A percentile compares a stretch with the other conserved stretches of the same genome.
Conservation (phyloP, 2,113 vertebrate genomes). For the Boleophthalmus pectinirostris region DNA sequence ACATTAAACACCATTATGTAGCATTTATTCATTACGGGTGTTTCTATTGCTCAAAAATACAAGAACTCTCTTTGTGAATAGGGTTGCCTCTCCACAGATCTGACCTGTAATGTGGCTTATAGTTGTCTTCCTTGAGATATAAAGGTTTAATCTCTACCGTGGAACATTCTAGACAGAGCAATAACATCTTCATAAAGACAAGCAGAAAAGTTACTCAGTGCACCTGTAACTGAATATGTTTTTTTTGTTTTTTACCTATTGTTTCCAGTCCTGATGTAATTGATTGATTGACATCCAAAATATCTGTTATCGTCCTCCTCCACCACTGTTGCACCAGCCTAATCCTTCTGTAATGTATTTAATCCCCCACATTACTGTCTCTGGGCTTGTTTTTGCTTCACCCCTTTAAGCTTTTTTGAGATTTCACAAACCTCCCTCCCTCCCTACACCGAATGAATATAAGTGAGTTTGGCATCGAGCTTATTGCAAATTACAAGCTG, state of each 20-base stretch:
- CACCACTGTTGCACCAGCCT: not conserved
- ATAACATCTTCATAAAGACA: no score
- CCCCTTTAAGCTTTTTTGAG: conserved; percentile 7
- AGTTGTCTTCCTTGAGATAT: no score
- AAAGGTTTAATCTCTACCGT: no score
- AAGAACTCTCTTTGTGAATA: no score
- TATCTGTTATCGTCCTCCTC: not conserved
- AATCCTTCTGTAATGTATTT: not conserved
- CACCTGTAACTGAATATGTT: no score
- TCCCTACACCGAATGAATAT: conserved; percentile 37
- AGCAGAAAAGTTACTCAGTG: no score
- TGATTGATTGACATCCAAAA: not conserved
- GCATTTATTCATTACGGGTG: no score
- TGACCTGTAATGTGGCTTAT: no score
- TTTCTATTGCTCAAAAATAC: no score
- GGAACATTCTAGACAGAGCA: no score
- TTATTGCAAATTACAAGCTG: conserved; percentile 29
- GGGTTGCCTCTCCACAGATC: no score
- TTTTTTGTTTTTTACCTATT: not conserved
- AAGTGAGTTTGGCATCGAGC: conserved; percentile 23
- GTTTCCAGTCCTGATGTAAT: not conserved
- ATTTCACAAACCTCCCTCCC: conserved; percentile 25
- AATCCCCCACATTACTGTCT: not conserved
- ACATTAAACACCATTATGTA: no score
- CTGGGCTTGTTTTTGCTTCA: conserved; percentile 13